Evolutionary conservation across 2,888 invertebrate species (phyloP).

Genomic region (Cancer borealis): DNA sequence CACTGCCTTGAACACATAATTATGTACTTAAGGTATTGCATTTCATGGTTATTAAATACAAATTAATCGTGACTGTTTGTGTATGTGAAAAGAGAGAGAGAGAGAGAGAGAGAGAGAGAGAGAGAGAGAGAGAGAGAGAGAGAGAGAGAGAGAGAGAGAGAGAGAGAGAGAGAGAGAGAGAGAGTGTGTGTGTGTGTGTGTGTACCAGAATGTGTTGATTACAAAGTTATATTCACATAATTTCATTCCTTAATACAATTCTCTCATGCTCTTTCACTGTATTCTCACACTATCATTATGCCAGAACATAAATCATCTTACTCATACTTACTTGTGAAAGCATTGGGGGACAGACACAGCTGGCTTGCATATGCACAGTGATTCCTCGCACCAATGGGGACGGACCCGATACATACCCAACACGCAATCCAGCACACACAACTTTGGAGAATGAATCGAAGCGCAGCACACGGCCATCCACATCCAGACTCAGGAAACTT

Average conservation of each 20-base stretch:
- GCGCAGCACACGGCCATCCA: slow-evolving; percentile 87
- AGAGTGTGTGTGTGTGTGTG: not conserved
- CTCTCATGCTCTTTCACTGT: not conserved
- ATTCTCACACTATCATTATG: not conserved
- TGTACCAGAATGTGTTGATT: not conserved
- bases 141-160: not conserved
- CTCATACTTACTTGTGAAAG: slow-evolving; percentile 82
- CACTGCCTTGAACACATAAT: not conserved
- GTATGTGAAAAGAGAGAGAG: not conserved
- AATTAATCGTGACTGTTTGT: no score
- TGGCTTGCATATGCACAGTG: slow-evolving; percentile 87
- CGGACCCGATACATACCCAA: slow-evolving; percentile 88
- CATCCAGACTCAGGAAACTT: slow-evolving; percentile 87
- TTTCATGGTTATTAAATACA: no score
- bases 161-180: not conserved
- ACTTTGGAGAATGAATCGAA: slow-evolving; percentile 90
- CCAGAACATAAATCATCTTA: not conserved
- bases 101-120: not conserved
- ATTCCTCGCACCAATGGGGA: slow-evolving; percentile 84
- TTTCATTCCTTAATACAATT: not conserved
- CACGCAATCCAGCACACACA: slow-evolving; percentile 85
- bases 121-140: not conserved
- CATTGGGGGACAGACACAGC: slow-evolving; percentile 84
- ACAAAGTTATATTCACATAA: not conserved
- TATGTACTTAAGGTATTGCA: no score